Base-by-base conservation (phyloP, 2,888 invertebrate genomes). In the Campoplex capitator region DNA sequence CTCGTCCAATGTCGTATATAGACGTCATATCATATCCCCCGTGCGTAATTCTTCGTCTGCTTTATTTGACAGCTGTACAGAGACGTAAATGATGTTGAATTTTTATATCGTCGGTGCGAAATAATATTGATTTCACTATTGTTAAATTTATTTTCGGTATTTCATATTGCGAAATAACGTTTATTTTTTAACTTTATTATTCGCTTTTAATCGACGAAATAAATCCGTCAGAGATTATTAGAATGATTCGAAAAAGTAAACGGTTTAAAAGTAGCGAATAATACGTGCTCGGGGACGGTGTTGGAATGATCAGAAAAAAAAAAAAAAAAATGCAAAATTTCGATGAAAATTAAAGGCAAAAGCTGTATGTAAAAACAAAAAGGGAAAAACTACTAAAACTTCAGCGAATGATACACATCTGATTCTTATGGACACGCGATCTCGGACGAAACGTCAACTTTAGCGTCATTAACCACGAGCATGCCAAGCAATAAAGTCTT, bases 401-500 rank as follows among this genome's bases (percentile, higher is more conserved):
- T 62, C 3, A 16, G 58, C 28, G 13, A 11, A 42, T 51, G 48
- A 67, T 77, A 23, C 77, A 51, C 67, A 67, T 67, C 51, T 77
- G 23, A 67, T 48, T 67, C 13, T 76, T 23, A n/a, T 35, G n/a
- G 54, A 58, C 32, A 28, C 75, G 62, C 65, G 54, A 23, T 67
- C 75, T 79, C 80, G 73, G 70, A 32, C 45, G 56, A 75, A 86
- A 74, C 78, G 62, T 75, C 62, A 70, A 65, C 75, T 51, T 74
- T 67, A 7, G 32, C 51, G 23, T 32, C 32, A 54, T 65, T n/a
- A 35, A 35, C 13, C 32, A 16, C 68, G 16, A 38, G 35, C 78
- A 23, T 79, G 79, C 83, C 78, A 86, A 83, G 74, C 42, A 71
- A 86, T 75, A 83, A 74, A 85, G 79, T 38, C 32, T 73, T 32